Conservation (phyloP, 2,113 vertebrate genomes). For the Bubo bubo region DNA sequence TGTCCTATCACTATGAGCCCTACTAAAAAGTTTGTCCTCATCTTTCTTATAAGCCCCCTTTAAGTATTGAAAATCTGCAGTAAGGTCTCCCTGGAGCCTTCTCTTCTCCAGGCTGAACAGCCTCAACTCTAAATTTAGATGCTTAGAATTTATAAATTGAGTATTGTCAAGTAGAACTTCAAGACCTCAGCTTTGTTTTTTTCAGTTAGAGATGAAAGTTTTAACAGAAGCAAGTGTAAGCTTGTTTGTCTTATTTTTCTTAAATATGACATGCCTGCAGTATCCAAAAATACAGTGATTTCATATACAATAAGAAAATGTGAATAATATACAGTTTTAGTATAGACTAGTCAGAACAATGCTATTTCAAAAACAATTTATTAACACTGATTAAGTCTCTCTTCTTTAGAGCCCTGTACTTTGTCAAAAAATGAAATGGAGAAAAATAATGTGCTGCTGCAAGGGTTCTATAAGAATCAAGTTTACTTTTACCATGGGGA, state of each 20-base stretch:
- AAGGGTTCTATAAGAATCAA: constrained; percentile 67
- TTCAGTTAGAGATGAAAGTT: background rate
- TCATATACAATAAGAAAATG: background rate
- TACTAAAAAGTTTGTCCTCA: background rate
- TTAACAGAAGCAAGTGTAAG: background rate
- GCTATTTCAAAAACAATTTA: background rate
- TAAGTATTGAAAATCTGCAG: background rate
- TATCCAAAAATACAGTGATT: background rate
- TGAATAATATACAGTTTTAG: background rate
- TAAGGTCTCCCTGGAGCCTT: background rate
- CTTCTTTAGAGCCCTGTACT: constrained; percentile 72
- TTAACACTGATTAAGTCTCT: background rate
- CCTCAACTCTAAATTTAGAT: background rate
- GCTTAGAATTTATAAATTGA: background rate
- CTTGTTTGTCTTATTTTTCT: background rate
- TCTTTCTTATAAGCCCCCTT: background rate
- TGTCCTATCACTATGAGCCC: background rate
- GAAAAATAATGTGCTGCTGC: constrained; percentile 72
- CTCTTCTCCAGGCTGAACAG: background rate
- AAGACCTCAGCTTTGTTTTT: background rate
- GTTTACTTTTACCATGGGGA: constrained; percentile 75
- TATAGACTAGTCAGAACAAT: background rate
- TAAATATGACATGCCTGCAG: background rate
- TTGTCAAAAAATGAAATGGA: constrained; percentile 75
- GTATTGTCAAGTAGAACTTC: background rate